A percentile compares a stretch with the other conserved stretches of the same genome.
These are phyloP conservation scores for Eudasyphora cyanicolor DNA, from an alignment of 2,888 invertebrate genomes.

Conservation along the genomic window DNA sequence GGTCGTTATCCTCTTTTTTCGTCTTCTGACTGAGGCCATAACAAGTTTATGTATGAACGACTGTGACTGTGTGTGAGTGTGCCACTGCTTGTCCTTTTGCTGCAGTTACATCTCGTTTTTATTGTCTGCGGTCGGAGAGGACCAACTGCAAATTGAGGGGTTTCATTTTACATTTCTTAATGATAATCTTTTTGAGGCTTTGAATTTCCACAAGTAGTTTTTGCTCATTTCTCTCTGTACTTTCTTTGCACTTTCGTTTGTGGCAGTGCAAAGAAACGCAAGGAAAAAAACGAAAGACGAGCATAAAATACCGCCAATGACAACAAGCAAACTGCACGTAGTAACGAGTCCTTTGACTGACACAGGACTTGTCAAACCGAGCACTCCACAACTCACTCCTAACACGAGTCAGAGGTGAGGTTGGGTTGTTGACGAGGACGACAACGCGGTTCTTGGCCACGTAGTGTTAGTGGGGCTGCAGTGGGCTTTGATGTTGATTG, in stretches of 20 bases:
- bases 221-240: too few species aligned
- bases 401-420: constrained; percentile 2
- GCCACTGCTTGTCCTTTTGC: neutral
- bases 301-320: constrained; percentile 22
- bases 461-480: neutral
- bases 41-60: neutral
- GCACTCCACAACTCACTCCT: constrained; percentile 1
- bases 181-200: constrained; percentile 30
- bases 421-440: neutral
- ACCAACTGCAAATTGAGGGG: neutral
- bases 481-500: neutral
- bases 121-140: neutral
- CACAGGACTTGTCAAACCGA: constrained; percentile 24
- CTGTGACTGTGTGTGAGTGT: neutral
- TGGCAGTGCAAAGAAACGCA: neutral
- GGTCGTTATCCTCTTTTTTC: neutral
- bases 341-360: constrained; percentile 36
- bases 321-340: constrained; percentile 26
- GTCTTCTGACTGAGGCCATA: neutral
- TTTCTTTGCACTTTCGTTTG: neutral
- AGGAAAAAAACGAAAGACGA: neutral
- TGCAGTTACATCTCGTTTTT: neutral
- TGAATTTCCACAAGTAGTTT: neutral
- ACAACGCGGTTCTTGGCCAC: too few species aligned
- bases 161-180: constrained; percentile 22